A percentile compares a stretch with the other conserved stretches of the same genome.
Conservation (phyloP, 2,113 vertebrate genomes). For the Lamprotornis superbus region DNA sequence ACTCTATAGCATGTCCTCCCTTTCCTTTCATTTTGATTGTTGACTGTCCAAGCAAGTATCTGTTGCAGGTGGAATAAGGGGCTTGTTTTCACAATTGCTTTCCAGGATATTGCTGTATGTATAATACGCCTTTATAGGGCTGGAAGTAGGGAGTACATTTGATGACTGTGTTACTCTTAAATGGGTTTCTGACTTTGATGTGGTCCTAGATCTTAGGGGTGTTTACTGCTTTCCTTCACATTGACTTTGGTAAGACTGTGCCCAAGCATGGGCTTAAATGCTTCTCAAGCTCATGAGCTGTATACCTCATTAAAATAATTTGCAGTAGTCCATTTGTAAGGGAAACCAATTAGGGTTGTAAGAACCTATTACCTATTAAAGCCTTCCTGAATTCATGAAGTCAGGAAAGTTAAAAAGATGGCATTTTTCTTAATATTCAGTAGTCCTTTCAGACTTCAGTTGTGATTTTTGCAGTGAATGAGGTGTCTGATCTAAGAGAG, state of each 20-base stretch:
- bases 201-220: not conserved
- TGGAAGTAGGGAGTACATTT: not conserved
- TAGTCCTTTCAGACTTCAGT: not conserved
- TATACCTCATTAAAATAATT: not conserved
- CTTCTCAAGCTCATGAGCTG: not conserved
- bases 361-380: not conserved
- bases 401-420: not conserved
- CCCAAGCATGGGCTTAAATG: not conserved
- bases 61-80: not conserved
- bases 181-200: not conserved
- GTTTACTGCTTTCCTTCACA: not conserved
- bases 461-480: not conserved
- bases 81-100: not conserved
- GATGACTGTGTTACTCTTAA: not conserved
- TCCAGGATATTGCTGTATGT: not conserved
- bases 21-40: not conserved
- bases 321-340: not conserved
- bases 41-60: not conserved
- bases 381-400: not conserved
- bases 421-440: not conserved
- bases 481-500: not conserved
- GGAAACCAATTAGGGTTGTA: not conserved
- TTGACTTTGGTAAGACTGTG: not conserved
- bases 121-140: not conserved
- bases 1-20: not conserved